Conservation (phyloP, 2,888 invertebrate species). For the Proisotoma minuta region DNA sequence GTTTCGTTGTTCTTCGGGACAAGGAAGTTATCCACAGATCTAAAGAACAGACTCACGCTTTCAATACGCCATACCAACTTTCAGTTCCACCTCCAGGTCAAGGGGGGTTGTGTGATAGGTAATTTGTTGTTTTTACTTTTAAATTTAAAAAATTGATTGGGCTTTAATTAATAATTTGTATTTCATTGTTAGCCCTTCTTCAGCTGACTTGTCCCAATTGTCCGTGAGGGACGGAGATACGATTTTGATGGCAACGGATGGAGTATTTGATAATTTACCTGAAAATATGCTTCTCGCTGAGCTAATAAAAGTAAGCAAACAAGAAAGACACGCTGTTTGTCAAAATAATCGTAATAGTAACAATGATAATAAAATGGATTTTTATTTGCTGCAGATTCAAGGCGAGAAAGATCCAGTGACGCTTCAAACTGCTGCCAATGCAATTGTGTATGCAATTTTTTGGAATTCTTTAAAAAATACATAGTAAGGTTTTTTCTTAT, state of each 20-base stretch:
- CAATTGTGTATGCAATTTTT: too few species aligned
- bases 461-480: too few species aligned
- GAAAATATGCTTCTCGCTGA: conserved; percentile 83
- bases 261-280: conserved; percentile 96
- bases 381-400: conserved; percentile 27
- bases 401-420: conserved; percentile 60
- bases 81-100: conserved; percentile 89
- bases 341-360: background rate
- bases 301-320: conserved; percentile 58
- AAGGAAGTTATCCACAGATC: conserved; percentile 86
- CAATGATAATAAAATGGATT: background rate
- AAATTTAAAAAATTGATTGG: background rate
- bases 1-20: conserved; percentile 84
- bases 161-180: background rate
- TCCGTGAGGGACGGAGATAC: conserved; percentile 88
- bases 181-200: conserved; percentile 67
- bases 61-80: conserved; percentile 97
- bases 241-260: conserved; percentile 92
- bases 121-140: conserved; percentile 28
- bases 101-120: conserved; percentile 86
- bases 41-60: conserved; percentile 96
- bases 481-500: too few species aligned
- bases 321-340: background rate
- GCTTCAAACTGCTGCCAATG: conserved; percentile 86
- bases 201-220: conserved; percentile 83